Evolutionary conservation across 2,888 invertebrate species (phyloP).

Genomic region (Rhabditoides inermis): DNA sequence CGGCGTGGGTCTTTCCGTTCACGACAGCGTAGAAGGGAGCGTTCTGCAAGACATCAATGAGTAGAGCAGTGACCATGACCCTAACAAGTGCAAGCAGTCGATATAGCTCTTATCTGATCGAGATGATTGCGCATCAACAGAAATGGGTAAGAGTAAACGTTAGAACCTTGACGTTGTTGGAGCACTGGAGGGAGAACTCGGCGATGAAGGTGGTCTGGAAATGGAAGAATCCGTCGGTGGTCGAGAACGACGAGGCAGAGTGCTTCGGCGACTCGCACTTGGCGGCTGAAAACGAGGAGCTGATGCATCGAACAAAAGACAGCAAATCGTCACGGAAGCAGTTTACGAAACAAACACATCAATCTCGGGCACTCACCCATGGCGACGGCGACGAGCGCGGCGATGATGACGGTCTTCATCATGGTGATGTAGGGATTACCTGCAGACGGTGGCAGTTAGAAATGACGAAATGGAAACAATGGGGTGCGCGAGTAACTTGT

Average conservation of each 20-base stretch:
- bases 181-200: constrained; percentile 77
- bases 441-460: background rate
- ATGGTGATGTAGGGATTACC: constrained; percentile 9
- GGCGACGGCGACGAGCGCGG: constrained; percentile 14
- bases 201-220: constrained; percentile 77
- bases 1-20: constrained; percentile 74
- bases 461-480: background rate
- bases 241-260: constrained; percentile 74
- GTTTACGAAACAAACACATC: background rate
- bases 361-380: constrained; percentile 12
- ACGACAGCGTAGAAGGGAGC: constrained; percentile 80
- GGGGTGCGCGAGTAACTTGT: too few species aligned
- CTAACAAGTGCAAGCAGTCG: too few species aligned
- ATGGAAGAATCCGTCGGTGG: constrained; percentile 81
- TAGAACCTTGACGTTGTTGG: constrained; percentile 56
- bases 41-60: constrained; percentile 52
- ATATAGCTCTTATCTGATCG: too few species aligned
- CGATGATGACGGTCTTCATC: constrained; percentile 15
- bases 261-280: constrained; percentile 55
- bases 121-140: too few species aligned
- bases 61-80: background rate
- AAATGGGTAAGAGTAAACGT: background rate
- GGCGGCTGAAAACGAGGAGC: constrained; percentile 21
- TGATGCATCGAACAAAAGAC: too few species aligned
- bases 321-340: background rate